These are phyloP conservation scores for Mus spretus DNA, from an alignment of 2,797 vertebrate genomes.

Conservation along the genomic window DNA sequence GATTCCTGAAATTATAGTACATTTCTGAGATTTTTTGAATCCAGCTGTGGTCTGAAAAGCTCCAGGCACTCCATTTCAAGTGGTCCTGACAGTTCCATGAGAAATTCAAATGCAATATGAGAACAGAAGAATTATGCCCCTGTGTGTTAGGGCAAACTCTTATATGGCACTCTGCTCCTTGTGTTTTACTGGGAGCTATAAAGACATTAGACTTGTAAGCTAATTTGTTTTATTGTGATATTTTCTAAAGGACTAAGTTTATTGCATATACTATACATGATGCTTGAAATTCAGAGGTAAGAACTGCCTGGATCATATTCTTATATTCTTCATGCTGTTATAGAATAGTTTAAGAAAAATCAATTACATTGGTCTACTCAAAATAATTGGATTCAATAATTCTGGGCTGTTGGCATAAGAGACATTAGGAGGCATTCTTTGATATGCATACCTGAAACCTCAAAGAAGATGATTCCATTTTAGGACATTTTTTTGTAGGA, in stretches of 20 bases:
- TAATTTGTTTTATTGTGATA: background rate
- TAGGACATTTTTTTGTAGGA: background rate
- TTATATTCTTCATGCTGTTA: background rate
- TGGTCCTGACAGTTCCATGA: background rate
- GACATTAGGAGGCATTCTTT: background rate
- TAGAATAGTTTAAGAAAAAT: background rate
- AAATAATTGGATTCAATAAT: background rate
- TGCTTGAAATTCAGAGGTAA: background rate
- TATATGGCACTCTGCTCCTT: background rate
- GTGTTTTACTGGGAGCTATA: background rate
- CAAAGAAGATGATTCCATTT: background rate
- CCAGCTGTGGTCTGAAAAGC: background rate
- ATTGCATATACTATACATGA: background rate
- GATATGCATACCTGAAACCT: background rate
- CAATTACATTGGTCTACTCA: constrained; percentile 13
- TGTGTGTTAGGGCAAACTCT: background rate
- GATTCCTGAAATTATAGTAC: background rate
- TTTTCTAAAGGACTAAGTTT: constrained; percentile 8
- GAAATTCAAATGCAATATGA: background rate
- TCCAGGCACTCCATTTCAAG: background rate
- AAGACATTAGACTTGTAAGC: background rate
- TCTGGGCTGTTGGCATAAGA: background rate
- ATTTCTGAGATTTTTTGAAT: constrained; percentile 31
- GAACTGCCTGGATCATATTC: background rate
- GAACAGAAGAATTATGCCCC: background rate